Base-by-base conservation (phyloP, 2,888 invertebrate genomes). In the Heterodera filipjevi region DNA sequence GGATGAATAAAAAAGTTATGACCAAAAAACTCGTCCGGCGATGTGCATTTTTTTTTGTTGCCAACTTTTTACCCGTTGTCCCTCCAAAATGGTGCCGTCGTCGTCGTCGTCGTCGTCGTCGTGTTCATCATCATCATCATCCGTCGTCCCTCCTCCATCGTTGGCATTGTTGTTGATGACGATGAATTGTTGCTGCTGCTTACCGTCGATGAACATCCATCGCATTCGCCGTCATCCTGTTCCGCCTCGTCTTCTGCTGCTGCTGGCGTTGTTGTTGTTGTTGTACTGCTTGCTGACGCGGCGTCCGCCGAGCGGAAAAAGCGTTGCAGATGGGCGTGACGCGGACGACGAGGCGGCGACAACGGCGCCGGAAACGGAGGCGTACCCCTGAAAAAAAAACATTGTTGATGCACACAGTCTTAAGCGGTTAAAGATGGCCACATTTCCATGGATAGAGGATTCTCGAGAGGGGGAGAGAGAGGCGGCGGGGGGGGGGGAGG, bases 111-210 rank as follows among this genome's bases (percentile, higher is more conserved):
- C 3, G 14, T 8, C 33, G 68, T 16, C 68, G 10, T 16, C 27
- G 66, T n/a, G n/a, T n/a, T n/a, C n/a, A n/a, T n/a, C n/a, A n/a
- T n/a, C n/a, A 0, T 22, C 19, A n/a, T 19, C 68, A 68, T 68
- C 22, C 68, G 32, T 32, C 33, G 68, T 1, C 35, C 68, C 68
- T 68, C 68, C 16, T 68, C 68, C 68, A 68, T 32, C 10, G 68
- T 68, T 32, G 68, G 68, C 68, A 68, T 68, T 19, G 68, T 68
- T 8, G 68, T 68, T 33, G 68, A 35, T 16, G 68, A 35, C 10
- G 66, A 32, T 14, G n/a, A 19, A 12, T 3, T 5, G 68, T 10
- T 33, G 33, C 8, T 27, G 27, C n/a, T 22, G 27, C 27, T 59
- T 19, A 16, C 66, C 19, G 66, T 30, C 66, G 68, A 32, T 6